Percentiles rank a stretch among this genome's conserved stretches.
phyloP scores from a whole-genome alignment of 1,140 invertebrate genomes.

The Eupristina koningsbergeri region DNA sequence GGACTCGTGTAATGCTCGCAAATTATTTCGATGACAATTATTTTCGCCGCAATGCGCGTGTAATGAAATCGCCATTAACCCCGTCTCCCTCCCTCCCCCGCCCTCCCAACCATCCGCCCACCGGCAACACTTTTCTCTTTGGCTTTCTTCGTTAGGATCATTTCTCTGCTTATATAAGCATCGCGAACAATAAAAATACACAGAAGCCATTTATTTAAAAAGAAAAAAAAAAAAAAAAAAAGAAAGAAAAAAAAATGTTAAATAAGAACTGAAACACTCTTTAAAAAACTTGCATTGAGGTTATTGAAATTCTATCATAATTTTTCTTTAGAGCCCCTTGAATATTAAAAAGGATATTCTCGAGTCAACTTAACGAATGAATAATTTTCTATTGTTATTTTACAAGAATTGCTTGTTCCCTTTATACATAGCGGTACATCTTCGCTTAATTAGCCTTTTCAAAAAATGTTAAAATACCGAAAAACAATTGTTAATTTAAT shows the following conservation, averaged over 20 bases:
- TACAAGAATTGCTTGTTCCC: background rate
- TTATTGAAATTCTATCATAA: background rate
- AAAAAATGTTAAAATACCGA: background rate
- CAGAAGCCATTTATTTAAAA: background rate
- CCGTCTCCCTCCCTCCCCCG: background rate
- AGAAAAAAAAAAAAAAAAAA: no score
- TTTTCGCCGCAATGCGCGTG: background rate
- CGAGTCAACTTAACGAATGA: background rate
- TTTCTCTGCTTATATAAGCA: background rate
- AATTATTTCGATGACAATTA: slow-evolving; percentile 11
- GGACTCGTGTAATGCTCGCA: background rate
- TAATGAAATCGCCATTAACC: background rate
- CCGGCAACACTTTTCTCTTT: no score
- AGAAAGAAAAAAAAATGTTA: no score
- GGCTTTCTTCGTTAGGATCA: background rate
- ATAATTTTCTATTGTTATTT: background rate
- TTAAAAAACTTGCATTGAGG: background rate
- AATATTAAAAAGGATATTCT: background rate
- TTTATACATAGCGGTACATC: background rate
- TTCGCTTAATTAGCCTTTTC: background rate
- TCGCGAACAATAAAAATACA: background rate
- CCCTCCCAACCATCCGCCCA: no score
- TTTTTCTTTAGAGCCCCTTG: background rate
- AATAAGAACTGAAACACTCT: background rate
- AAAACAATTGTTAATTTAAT: background rate